Conservation (phyloP, 2,888 invertebrate genomes). For the Chloroclysta siterata region DNA sequence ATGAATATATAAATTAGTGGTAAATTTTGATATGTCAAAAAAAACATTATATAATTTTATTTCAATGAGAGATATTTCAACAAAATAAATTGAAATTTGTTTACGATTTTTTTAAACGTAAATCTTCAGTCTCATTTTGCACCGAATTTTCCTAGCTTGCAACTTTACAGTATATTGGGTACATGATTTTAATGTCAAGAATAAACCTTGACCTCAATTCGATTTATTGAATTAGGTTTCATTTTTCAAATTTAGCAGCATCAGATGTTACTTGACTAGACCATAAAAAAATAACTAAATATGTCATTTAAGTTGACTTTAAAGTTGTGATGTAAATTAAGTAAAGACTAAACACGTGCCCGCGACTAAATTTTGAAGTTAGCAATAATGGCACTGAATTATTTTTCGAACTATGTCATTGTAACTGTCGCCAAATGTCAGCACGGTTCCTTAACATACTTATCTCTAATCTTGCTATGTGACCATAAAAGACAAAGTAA, state of each 20-base stretch:
- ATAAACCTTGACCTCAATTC: slow-evolving; percentile 13
- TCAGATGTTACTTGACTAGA: slow-evolving; percentile 60
- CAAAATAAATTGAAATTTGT: slow-evolving; percentile 24
- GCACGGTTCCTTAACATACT: slow-evolving; percentile 15
- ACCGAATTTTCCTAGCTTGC: slow-evolving; percentile 55
- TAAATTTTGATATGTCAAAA: background rate
- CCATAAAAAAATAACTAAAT: slow-evolving; percentile 37
- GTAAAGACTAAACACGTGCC: slow-evolving; percentile 43
- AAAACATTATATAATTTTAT: background rate
- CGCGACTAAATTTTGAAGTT: slow-evolving; percentile 47
- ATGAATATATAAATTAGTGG: slow-evolving; percentile 8
- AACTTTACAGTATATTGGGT: slow-evolving; percentile 39
- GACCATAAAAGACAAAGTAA: slow-evolving; percentile 32
- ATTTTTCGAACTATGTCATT: slow-evolving; percentile 38
- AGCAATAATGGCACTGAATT: slow-evolving; percentile 68
- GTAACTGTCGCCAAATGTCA: background rate
- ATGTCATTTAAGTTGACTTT: slow-evolving; percentile 23
- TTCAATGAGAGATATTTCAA: background rate
- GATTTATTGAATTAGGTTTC: background rate
- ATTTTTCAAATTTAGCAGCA: slow-evolving; percentile 30
- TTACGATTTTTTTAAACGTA: slow-evolving; percentile 54
- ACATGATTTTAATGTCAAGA: slow-evolving; percentile 35
- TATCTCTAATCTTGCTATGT: slow-evolving; percentile 11
- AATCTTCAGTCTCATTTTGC: slow-evolving; percentile 69
- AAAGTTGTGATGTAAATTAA: slow-evolving; percentile 40